Conservation (phyloP, 1,140 invertebrate genomes). For the Drosophila subpulchrella region DNA sequence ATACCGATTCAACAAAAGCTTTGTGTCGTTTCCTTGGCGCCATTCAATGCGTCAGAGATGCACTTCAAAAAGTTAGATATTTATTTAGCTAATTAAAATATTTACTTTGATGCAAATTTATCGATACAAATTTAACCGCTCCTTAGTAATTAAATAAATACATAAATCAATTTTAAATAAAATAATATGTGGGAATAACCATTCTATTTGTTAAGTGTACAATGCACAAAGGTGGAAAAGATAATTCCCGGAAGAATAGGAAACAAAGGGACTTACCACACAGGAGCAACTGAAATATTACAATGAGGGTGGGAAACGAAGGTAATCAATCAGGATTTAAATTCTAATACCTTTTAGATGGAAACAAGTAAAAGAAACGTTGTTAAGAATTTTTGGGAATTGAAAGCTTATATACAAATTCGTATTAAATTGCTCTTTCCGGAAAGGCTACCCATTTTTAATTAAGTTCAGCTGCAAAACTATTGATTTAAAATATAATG, state of each 20-base stretch:
- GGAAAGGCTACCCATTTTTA: background rate
- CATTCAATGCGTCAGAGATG: conserved; percentile 24
- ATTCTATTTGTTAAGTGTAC: background rate
- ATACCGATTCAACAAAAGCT: conserved; percentile 39
- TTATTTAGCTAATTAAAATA: too few relatives aligned
- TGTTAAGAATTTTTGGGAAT: too few relatives aligned
- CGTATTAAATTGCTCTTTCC: too few relatives aligned
- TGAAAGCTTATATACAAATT: too few relatives aligned
- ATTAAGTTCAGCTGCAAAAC: background rate
- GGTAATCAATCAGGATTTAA: background rate
- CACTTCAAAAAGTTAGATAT: conserved; percentile 1
- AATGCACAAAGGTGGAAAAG: background rate
- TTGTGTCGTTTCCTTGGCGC: conserved; percentile 36
- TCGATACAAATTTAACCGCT: too few relatives aligned
- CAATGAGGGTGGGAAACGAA: background rate
- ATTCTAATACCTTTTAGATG: too few relatives aligned
- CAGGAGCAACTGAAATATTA: background rate
- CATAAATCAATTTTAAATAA: too few relatives aligned
- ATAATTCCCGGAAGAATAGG: background rate
- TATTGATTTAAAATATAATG: background rate
- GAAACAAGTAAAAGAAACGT: too few relatives aligned
- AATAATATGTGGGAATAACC: too few relatives aligned
- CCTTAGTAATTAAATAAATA: too few relatives aligned
- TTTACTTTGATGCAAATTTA: too few relatives aligned
- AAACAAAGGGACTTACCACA: background rate